A percentile compares a stretch with the other conserved stretches of the same genome.
Evolutionary conservation across 2,113 vertebrate species (phyloP).

Genomic region (Calidris pygmaea): DNA sequence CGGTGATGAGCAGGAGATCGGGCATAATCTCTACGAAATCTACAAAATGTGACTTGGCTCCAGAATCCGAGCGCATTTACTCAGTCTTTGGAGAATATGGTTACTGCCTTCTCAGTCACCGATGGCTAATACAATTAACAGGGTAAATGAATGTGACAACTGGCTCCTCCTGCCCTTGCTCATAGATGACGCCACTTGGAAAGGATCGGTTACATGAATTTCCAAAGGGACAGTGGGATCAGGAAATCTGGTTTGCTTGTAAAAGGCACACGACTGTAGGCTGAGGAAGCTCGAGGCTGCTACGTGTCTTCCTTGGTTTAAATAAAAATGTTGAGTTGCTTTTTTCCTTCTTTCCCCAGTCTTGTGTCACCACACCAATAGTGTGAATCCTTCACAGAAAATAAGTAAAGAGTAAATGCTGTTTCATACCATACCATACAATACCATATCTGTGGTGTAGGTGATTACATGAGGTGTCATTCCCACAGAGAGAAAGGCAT

Average conservation of each 20-base stretch:
- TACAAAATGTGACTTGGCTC: background rate
- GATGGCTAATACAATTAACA: background rate
- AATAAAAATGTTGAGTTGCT: background rate
- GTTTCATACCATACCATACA: background rate
- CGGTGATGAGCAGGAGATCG: background rate
- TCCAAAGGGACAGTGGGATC: background rate
- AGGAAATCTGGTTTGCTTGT: background rate
- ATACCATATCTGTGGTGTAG: background rate
- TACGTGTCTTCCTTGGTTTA: background rate
- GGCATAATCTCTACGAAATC: background rate
- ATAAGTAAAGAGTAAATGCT: background rate
- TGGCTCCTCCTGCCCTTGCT: background rate
- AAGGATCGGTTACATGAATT: background rate
- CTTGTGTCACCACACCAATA: background rate
- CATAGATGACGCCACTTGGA: background rate
- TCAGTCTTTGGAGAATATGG: background rate
- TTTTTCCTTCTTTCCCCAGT: background rate
- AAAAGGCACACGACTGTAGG: background rate
- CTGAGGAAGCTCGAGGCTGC: background rate
- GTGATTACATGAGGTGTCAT: background rate
- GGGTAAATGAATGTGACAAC: background rate
- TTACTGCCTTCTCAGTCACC: background rate
- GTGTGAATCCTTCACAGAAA: background rate
- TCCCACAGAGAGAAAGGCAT: background rate
- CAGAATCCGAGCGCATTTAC: fast-evolving